Evolutionary conservation across 1,140 invertebrate genomes (phyloP), one percentile per base, ranked within the genome.

Genomic region (Lucilia sericata): DNA sequence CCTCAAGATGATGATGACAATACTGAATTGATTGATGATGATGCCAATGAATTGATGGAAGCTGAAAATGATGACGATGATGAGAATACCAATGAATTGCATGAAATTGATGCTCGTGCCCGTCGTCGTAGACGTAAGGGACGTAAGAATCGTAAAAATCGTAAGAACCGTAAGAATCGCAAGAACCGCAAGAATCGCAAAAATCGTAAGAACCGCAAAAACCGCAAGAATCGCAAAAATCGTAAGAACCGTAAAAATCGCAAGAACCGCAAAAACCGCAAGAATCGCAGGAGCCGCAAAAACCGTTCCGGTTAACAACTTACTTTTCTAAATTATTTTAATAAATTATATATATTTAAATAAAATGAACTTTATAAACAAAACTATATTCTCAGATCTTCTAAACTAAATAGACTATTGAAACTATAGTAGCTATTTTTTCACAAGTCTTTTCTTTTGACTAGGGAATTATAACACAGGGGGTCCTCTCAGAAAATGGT

Each of bases 101-200:
- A 76, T 47, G 34, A 76, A 36, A 8, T 17, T 4, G 34, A 76
- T 42, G n/a, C 14, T 17, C 30, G 74, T 14, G 74, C 74, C 25
- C 65, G 65, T 21, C 65, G 65, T 30, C 14, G 14, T 19, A 76
- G 34, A 76, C 74, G 4, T 75, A 47, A 7, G 25, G 21, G 25
- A 7, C 74, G 47, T 60, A 60, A 7, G 25, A 17, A 36, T 19
- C n/a, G 78, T 21, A 81, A 81, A 8, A 2, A 14, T 13, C 55
- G 55, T 17, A 74, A 74, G 36, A 10, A n/a, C 14, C 25, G 65
- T 12, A 30, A 25, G 75, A 8, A 47, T 25, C 36, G 13, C 13
- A 83, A 83, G 42, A 2, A 42, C 47, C 19, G 17, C n/a, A 21
- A 82, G n/a, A 17, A n/a, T 2, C 81, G 30, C n/a, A 82, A 55